Conservation (phyloP, 92 coral and sea anemone genomes). For the Chrysogorgia sp. region DNA sequence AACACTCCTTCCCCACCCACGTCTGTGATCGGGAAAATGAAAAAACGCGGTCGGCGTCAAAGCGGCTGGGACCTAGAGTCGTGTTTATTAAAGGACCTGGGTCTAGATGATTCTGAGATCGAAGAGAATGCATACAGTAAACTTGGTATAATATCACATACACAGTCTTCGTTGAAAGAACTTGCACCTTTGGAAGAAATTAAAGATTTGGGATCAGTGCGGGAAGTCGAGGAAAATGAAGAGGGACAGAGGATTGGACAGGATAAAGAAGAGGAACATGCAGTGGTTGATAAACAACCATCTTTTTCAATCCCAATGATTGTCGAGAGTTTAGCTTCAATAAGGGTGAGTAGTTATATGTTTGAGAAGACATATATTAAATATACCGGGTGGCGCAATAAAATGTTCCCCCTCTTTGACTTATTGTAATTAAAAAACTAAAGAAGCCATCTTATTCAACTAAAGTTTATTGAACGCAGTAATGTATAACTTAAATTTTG, state of each 20-base stretch:
- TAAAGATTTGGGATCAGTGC: conserved; percentile 6
- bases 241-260: neutral
- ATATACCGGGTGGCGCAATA: too few species aligned
- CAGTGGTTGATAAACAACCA: neutral
- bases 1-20: neutral
- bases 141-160: conserved; percentile 28
- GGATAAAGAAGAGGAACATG: neutral
- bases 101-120: conserved; percentile 30
- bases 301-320: conserved; percentile 32
- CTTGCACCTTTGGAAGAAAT: neutral
- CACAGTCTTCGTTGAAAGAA: neutral
- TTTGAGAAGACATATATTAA: too few species aligned
- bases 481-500: too few species aligned
- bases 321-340: conserved; percentile 37
- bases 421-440: too few species aligned
- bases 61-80: conserved; percentile 46
- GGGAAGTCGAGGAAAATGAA: conserved; percentile 9
- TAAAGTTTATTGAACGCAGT: too few species aligned
- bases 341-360: conserved; percentile 9
- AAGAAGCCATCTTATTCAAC: too few species aligned
- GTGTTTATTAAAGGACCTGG: conserved; percentile 41
- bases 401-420: too few species aligned
- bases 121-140: conserved; percentile 24
- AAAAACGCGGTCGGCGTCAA: conserved; percentile 20
- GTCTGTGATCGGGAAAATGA: neutral